Base-by-base conservation (phyloP, 2,113 vertebrate species). In the Nothoprocta perdicaria region DNA sequence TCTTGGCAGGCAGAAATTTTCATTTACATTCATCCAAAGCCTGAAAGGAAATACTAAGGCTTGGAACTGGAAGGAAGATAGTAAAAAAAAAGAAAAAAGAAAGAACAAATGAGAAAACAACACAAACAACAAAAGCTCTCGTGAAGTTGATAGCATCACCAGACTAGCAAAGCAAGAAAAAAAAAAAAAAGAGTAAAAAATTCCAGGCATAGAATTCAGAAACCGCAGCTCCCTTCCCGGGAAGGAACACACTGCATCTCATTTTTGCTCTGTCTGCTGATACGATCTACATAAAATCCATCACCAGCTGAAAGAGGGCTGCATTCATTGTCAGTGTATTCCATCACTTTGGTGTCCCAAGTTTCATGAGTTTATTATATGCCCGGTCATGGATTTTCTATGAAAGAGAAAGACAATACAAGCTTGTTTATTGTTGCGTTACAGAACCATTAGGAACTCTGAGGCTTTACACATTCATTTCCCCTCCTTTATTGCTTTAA, bases 11-110 rank as follows among this genome's bases (percentile, higher is more conserved):
- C 76, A 79, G 83, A 90, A 75, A 53, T 41, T 94, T 97, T 92
- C 83, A 85, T 95, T 96, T 95, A 88, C 88, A 88, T 97, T 93
- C 95, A 89, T 72, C 76, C 89, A 91, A 97, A 96, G 77, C 78
- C 84, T 87, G 87, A 96, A 91, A 89, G 45, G 91, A 95, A 97
- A 95, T 87, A 84, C 78, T 58, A 65, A 68, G 14, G 5, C 33
- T 69, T 82, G 53, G 31, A 40, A 26, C 19, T 26, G 26, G 6
- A 8, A 6, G 4, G 40, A 26, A 26, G 13, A 62, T 3, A 14
- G 79, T 67, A 84, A 87, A 85, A 46, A 7, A 24, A 4, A 3
- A 3, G 29, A 24, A 2, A 55, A 4, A 3, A 3, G 24, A 46
- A 2, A 2, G 3, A 21, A 45, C 41, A 38, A 62, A 5, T 85